Evolutionary conservation across 2,888 invertebrate genomes (phyloP), one percentile per base, ranked within the genome.

Genomic region (Litoditis marina): DNA sequence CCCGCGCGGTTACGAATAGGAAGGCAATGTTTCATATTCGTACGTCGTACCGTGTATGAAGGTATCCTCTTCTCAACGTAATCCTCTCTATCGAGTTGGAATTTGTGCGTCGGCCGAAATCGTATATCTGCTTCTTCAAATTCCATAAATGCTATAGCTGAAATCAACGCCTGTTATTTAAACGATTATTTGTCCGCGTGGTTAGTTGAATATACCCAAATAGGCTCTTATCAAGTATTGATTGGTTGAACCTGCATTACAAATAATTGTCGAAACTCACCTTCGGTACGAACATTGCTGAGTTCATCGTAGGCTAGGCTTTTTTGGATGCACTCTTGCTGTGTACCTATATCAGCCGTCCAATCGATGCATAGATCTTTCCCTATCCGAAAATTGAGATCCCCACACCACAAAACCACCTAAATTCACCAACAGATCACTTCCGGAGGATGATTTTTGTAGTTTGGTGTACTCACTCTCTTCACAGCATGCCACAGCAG

Each of bases 21-120:
- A n/a, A n/a, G n/a, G n/a, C n/a, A n/a, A n/a, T n/a, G n/a, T n/a
- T n/a, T n/a, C n/a, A n/a, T n/a, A n/a, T n/a, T n/a, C n/a, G n/a
- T n/a, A n/a, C n/a, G n/a, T 53, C 57, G 22, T 56, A 78, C 79
- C 31, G 79, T 79, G 47, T 74, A 79, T 0, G 79, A 78, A 16
- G 79, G 79, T 36, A 77, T 69, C 22, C 77, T 53, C n/a, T 71
- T 66, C 16, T 58, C 34, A n/a, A 65, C 67, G 50, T 80, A 79
- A 8, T 53, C 49, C 47, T 73, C 68, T 6, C 68, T 68, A 44
- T 69, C 75, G 4, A 66, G 47, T n/a, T 69, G 56, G 42, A 74
- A 80, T 52, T 79, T 79, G 63, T 79, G 75, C 13, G 78, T 78
- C 8, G 79, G 79, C 3, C 77, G 75, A 52, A 79, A 79, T 4